Evolutionary conservation across 1,140 invertebrate species (phyloP), one percentile per base, ranked within the genome.

Genomic region (Melanaphis sacchari): DNA sequence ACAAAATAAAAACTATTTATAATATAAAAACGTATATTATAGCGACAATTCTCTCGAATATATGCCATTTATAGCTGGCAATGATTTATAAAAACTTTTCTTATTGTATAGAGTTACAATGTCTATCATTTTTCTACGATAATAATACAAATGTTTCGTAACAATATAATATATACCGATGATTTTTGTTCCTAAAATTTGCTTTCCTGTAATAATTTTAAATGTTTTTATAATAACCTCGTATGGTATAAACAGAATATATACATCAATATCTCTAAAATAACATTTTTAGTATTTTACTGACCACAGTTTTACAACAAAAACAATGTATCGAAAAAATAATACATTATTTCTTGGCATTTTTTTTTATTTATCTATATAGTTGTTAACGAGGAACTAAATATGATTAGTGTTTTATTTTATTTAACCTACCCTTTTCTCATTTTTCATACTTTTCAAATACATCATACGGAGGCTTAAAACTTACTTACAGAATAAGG

Each of bases 1-100:
- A 76, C 59, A 76, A 76, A 76, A 76, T 76, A 76, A 76, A 76
- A 76, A 76, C 59, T n/a, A 76, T 76, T 76, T 76, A 76, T 76
- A 76, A n/a, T 76, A 76, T n/a, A 76, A 76, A 76, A n/a, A 76
- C 59, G 59, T 76, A 76, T 76, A 76, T 76, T 76, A 76, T n/a
- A 76, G 59, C 59, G 31, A n/a, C 59, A 76, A 76, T 76, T 36
- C 59, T 76, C 15, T 76, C 59, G 59, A 76, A 76, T 76, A 76
- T n/a, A 76, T 15, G 15, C 59, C n/a, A 76, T 76, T 76, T 76
- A 76, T 76, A n/a, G 59, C 31, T 76, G 59, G 11, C 59, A 76
- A 31, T n/a, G 31, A 76, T 76, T 76, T 76, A 76, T n/a, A 76
- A n/a, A 76, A 15, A n/a, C 15, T 66, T 66, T 66, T 18, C 18